Evolutionary conservation across 2,888 invertebrate species (phyloP).

Genomic region (Hemaris fuciformis): DNA sequence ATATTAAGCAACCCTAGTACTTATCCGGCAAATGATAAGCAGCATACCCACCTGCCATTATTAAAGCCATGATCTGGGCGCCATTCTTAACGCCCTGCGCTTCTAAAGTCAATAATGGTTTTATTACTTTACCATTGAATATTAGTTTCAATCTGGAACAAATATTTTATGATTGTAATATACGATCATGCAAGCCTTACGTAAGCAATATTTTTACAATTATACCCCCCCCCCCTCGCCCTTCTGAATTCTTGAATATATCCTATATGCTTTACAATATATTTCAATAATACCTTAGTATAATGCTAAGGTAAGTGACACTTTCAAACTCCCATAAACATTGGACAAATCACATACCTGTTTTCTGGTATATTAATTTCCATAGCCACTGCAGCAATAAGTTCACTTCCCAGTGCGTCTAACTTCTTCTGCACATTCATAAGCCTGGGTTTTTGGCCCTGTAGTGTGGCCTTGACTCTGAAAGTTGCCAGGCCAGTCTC

Average conservation of each 20-base stretch:
- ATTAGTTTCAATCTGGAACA: constrained; percentile 84
- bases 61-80: constrained; percentile 84
- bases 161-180: not conserved
- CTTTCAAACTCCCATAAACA: too few relatives aligned
- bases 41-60: constrained; percentile 63
- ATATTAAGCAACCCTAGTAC: not conserved
- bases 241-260: too few relatives aligned
- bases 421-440: constrained; percentile 81
- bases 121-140: constrained; percentile 84
- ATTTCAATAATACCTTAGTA: too few relatives aligned
- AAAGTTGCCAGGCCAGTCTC: constrained; percentile 88
- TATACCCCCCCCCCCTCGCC: too few relatives aligned
- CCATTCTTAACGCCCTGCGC: constrained; percentile 86
- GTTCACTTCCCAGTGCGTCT: constrained; percentile 74
- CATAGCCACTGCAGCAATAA: constrained; percentile 77
- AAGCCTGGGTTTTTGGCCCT: constrained; percentile 71
- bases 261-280: too few relatives aligned
- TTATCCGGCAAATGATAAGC: not conserved
- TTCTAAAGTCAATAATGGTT: constrained; percentile 69
- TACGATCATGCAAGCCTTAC: too few relatives aligned
- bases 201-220: too few relatives aligned
- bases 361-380: constrained; percentile 61
- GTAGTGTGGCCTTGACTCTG: constrained; percentile 83
- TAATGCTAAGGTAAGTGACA: too few relatives aligned
- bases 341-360: too few relatives aligned